A percentile compares a stretch with the other conserved stretches of the same genome.
Evolutionary conservation across 2,888 invertebrate species (phyloP).

Genomic region (Lasioglossum oenotherae): DNA sequence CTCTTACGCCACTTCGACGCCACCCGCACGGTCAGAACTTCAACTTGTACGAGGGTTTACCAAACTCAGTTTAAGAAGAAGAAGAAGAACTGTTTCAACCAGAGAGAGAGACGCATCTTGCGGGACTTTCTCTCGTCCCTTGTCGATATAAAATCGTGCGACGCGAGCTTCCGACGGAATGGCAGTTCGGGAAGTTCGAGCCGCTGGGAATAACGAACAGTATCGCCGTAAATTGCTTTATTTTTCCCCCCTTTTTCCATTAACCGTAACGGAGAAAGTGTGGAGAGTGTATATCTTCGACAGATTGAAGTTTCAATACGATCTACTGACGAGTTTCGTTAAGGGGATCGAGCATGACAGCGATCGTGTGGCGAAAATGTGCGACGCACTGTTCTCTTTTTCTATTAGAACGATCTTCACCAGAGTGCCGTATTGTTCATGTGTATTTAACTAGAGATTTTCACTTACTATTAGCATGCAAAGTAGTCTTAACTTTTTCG

Average conservation of each 20-base stretch:
- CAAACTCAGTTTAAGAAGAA: conserved; percentile 84
- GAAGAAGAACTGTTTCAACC: conserved; percentile 76
- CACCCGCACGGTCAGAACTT: conserved; percentile 80
- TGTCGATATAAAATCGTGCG: conserved; percentile 77
- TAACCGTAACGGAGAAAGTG: conserved; percentile 34
- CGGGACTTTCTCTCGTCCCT: conserved; percentile 67
- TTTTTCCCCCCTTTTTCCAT: conserved; percentile 47
- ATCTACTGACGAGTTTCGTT: neutral
- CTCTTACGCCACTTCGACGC: conserved; percentile 76
- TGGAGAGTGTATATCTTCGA: conserved; percentile 16
- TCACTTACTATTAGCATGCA: neutral
- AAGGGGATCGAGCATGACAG: neutral
- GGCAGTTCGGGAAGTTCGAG: conserved; percentile 75
- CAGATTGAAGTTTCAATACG: neutral
- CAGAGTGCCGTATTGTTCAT: neutral
- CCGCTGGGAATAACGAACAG: conserved; percentile 71
- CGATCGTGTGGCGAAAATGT: neutral
- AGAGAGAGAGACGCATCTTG: conserved; percentile 75
- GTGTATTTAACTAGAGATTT: neutral
- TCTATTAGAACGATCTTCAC: neutral
- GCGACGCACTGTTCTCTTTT: neutral
- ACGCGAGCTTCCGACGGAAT: conserved; percentile 71
- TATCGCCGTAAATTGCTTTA: conserved; percentile 62
- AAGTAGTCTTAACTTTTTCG: neutral
- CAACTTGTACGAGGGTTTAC: conserved; percentile 83